Conservation (phyloP, 2,797 vertebrate species). For the Sebastolobus alascanus region DNA sequence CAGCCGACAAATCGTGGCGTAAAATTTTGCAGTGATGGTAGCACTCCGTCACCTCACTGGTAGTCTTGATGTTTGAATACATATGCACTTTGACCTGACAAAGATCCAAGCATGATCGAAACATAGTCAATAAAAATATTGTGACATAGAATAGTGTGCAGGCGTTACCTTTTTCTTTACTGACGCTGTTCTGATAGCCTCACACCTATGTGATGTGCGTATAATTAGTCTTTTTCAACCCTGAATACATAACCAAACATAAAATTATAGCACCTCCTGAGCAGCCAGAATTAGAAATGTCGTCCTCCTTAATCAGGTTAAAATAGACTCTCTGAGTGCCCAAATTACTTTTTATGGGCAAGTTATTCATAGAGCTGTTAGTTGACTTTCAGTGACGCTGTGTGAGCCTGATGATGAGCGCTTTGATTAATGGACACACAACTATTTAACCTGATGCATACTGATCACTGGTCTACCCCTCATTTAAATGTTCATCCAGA, state of each 20-base stretch:
- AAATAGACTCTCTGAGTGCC: slow-evolving; percentile 65
- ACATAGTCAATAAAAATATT: too few species aligned
- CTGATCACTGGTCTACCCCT: background rate
- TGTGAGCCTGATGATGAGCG: background rate
- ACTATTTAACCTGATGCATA: slow-evolving; percentile 26
- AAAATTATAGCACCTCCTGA: background rate
- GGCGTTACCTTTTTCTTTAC: too few species aligned
- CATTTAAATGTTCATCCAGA: background rate
- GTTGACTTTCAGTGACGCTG: slow-evolving; percentile 4
- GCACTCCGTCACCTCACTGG: background rate
- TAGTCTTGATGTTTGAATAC: background rate
- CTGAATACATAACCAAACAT: background rate
- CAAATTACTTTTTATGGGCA: slow-evolving; percentile 78
- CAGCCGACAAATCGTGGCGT: background rate
- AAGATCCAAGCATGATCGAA: too few species aligned
- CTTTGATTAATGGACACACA: background rate
- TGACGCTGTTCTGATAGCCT: too few species aligned
- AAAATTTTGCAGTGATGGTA: background rate
- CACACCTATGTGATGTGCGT: too few species aligned
- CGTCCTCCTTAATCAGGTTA: slow-evolving; percentile 33
- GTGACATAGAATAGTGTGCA: too few species aligned
- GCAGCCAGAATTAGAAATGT: slow-evolving; percentile 64
- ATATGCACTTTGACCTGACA: too few species aligned
- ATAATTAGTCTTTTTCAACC: too few species aligned
- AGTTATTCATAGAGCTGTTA: slow-evolving; percentile 70